Percentiles rank a stretch among this genome's conserved stretches.
These are phyloP conservation scores for Nomada lathburiana DNA, from an alignment of 2,888 invertebrate species.

Conservation along the genomic window DNA sequence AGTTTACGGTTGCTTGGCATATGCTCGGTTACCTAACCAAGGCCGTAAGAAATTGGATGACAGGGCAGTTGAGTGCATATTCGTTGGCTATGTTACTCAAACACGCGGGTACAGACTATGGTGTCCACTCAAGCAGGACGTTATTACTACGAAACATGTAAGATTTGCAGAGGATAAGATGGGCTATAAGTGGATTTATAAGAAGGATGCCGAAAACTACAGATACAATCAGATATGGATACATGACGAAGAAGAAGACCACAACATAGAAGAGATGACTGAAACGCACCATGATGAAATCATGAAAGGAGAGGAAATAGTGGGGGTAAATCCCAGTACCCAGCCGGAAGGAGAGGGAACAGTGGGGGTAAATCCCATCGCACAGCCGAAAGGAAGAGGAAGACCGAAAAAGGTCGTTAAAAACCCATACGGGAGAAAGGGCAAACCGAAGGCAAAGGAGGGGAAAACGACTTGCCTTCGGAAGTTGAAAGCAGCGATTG, in stretches of 20 bases:
- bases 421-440: constrained; percentile 31
- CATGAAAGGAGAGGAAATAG: neutral
- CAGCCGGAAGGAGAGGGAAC: neutral
- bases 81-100: constrained; percentile 15
- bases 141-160: constrained; percentile 25
- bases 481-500: no score
- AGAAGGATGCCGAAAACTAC: neutral
- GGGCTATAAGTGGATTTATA: constrained; percentile 17
- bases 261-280: neutral
- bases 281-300: no score
- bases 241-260: neutral
- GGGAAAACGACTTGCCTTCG: no score
- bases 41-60: neutral
- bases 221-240: neutral
- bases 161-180: constrained; percentile 17
- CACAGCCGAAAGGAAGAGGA: neutral
- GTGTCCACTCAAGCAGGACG: constrained; percentile 7
- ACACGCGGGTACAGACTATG: constrained; percentile 32
- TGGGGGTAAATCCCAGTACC: no score
- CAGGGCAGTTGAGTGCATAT: neutral
- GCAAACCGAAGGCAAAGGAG: constrained; percentile 18
- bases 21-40: constrained; percentile 1
- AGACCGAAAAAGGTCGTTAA: neutral
- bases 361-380: neutral
- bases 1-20: constrained; percentile 8